Evolutionary conservation across 2,113 vertebrate species (phyloP), one percentile per base, ranked within the genome.

Genomic region (Cyanocitta stelleri): DNA sequence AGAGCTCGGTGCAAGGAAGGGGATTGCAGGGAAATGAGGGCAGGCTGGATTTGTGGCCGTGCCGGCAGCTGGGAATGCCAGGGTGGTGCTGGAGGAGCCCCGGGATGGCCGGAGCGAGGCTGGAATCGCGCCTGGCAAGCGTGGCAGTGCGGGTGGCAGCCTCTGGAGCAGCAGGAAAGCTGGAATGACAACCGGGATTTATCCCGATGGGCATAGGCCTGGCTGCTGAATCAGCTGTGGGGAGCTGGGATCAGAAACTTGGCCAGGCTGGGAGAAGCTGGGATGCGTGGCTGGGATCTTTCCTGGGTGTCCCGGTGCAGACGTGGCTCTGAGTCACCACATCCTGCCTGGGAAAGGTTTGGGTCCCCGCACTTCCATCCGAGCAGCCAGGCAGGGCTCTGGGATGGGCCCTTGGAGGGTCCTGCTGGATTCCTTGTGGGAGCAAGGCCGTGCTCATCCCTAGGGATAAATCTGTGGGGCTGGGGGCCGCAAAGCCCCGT

Each of bases 241-340:
- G 68, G 96, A 85, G 78, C 59, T 0, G 1, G 95, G 29, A 59
- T 51, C 56, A 62, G 58, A 71, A 30, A 4, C 61, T 78, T 35
- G 88, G 74, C 88, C 10, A 32, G 75, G 95, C 86, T 37, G 1
- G n/a, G 87, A 84, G 62, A 49, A 66, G 51, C 89, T n/a, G 80
- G 22, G 55, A 85, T 85, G 77, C 12, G 10, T 4, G 10, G 69
- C 77, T 8, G 87, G 63, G 73, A 46, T 30, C 61, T 55, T 91
- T 90, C 94, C 94, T 61, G 95, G 95, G 89, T 92, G 91, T 89
- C 95, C 85, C 14, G 23, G 30, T 62, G 90, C 62, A 56, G 94
- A 91, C 63, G 87, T 94, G 90, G 90, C 90, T 73, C 20, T 92
- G 94, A 95, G 93, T 97, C 92, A 95, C 88, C 2, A 27, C 85